Evolutionary conservation across 2,888 invertebrate species (phyloP).

Genomic region (Cerceris ruficornis): DNA sequence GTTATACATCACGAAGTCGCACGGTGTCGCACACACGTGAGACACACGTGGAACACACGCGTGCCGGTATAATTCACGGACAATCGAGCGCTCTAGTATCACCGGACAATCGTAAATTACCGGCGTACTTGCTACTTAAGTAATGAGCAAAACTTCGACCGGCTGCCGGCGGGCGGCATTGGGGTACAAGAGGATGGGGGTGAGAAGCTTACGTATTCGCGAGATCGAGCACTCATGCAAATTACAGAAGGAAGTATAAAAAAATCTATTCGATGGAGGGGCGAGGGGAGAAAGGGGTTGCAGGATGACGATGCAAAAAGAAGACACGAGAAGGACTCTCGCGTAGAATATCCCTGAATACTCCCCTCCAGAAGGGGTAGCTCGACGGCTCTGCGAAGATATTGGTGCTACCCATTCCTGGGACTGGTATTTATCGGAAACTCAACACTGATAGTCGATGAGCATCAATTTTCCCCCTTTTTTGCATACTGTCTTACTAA

Average conservation of each 20-base stretch:
- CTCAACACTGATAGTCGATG: neutral
- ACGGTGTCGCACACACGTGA: neutral
- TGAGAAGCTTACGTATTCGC: neutral
- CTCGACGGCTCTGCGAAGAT: neutral
- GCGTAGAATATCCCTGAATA: neutral
- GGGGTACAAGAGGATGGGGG: neutral
- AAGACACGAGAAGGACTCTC: neutral
- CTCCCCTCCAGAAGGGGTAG: neutral
- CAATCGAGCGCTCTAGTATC: constrained; percentile 49
- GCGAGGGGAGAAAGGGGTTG: neutral
- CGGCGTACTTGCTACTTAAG: constrained; percentile 67
- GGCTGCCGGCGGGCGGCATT: neutral
- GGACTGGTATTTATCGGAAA: neutral
- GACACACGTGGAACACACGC: constrained; percentile 3
- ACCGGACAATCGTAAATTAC: constrained; percentile 70
- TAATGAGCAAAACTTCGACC: constrained; percentile 70
- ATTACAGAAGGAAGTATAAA: constrained; percentile 56
- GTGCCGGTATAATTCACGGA: constrained; percentile 42
- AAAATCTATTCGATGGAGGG: neutral
- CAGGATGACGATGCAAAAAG: neutral
- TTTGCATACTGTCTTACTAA: too few species aligned
- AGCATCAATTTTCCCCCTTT: too few species aligned
- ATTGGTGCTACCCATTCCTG: too few species aligned
- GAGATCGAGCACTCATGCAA: constrained; percentile 63
- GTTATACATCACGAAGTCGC: constrained; percentile 49